phyloP scores from a whole-genome alignment of 2,888 invertebrate genomes.

The Oxycera nigricornis region DNA sequence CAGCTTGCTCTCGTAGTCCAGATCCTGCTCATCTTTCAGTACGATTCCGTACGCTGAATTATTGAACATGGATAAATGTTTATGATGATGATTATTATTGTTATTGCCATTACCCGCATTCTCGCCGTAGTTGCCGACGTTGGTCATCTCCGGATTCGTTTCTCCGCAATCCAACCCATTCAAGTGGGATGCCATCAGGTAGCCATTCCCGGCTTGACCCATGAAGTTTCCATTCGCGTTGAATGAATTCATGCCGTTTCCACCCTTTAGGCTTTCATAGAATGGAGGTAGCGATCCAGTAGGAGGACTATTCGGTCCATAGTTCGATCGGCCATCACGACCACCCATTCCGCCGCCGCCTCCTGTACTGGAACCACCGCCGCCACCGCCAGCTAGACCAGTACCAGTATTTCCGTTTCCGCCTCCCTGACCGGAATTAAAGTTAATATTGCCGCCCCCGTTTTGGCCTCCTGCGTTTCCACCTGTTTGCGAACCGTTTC shows the following conservation, averaged over 20 bases:
- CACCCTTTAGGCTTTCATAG: constrained; percentile 84
- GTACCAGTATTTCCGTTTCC: constrained; percentile 66
- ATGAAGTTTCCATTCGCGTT: constrained; percentile 70
- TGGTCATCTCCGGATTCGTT: constrained; percentile 67
- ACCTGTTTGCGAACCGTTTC: constrained; percentile 62
- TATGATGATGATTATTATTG: constrained; percentile 53
- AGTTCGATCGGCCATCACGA: constrained; percentile 82
- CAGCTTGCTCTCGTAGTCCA: constrained; percentile 78
- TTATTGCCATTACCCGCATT: constrained; percentile 53
- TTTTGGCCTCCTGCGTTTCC: constrained; percentile 55
- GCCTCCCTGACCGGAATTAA: constrained; percentile 56
- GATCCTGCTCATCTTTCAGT: constrained; percentile 80
- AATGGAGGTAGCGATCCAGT: constrained; percentile 89
- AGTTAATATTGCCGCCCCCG: constrained; percentile 61
- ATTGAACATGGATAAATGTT: constrained; percentile 81
- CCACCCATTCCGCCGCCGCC: constrained; percentile 81
- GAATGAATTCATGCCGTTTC: constrained; percentile 72
- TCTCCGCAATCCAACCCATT: constrained; percentile 62
- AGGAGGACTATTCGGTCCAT: constrained; percentile 87
- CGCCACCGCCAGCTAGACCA: constrained; percentile 66
- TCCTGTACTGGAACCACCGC: constrained; percentile 70
- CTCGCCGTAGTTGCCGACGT: constrained; percentile 53
- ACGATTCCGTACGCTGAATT: constrained; percentile 80
- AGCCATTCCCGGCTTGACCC: constrained; percentile 71
- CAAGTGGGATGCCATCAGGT: constrained; percentile 70